phyloP scores from a whole-genome alignment of 2,113 vertebrate genomes.

The Coregonus clupeaformis region DNA sequence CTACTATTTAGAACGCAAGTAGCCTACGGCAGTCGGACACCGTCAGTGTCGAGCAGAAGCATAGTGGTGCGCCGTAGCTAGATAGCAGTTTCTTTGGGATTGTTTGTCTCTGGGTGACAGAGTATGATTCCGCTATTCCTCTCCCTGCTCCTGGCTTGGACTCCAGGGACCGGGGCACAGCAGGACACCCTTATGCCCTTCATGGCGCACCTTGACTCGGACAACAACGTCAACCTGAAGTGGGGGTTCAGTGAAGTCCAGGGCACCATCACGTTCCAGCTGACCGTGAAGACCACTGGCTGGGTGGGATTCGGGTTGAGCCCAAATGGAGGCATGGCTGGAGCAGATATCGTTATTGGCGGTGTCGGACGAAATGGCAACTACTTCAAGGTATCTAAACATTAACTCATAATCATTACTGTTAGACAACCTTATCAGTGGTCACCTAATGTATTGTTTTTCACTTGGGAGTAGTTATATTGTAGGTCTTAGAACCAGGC shows the following conservation, averaged over 20 bases:
- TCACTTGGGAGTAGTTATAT: not conserved
- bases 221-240: constrained; percentile 48
- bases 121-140: constrained; percentile 49
- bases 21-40: too few species aligned
- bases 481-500: not conserved
- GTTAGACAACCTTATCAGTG: not conserved
- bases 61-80: too few species aligned
- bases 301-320: constrained; percentile 80
- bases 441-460: too few species aligned
- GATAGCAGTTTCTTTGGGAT: constrained; percentile 37
- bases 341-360: constrained; percentile 74
- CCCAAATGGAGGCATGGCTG: constrained; percentile 57
- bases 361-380: constrained; percentile 60
- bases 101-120: constrained; percentile 1
- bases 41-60: too few species aligned
- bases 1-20: too few species aligned
- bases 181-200: constrained; percentile 57
- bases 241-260: constrained; percentile 71
- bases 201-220: constrained; percentile 68
- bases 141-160: constrained; percentile 26
- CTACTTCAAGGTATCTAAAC: constrained; percentile 76
- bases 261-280: constrained; percentile 71
- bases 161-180: not conserved
- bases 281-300: constrained; percentile 69
- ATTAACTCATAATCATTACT: constrained; percentile 3